Evolutionary conservation across 2,888 invertebrate genomes (phyloP).

Genomic region (Euclidia mi): DNA sequence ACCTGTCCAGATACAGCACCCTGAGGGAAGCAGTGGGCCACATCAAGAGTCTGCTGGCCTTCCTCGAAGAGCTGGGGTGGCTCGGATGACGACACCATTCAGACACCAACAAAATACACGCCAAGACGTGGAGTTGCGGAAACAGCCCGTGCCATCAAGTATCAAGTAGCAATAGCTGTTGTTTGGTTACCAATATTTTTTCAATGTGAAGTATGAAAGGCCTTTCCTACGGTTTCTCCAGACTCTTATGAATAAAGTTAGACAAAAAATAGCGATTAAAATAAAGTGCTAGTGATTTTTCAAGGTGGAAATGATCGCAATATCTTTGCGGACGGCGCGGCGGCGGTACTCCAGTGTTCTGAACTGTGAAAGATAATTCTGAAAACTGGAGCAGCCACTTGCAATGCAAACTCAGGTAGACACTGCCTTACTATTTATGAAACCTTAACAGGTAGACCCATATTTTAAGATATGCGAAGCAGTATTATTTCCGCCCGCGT

Average conservation of each 20-base stretch:
- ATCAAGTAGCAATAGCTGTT: no score
- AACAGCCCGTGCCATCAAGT: no score
- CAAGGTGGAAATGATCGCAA: slow-evolving; percentile 24
- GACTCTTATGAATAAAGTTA: slow-evolving; percentile 5
- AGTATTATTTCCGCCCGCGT: slow-evolving; percentile 80
- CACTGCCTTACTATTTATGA: slow-evolving; percentile 20
- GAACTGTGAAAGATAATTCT: slow-evolving; percentile 42
- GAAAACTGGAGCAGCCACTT: slow-evolving; percentile 51
- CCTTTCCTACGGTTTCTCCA: no score
- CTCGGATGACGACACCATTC: no score
- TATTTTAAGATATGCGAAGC: slow-evolving; percentile 71
- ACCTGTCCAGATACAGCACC: no score
- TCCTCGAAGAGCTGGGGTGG: no score
- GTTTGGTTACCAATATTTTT: no score
- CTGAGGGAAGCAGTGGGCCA: no score
- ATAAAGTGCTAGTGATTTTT: slow-evolving; percentile 37
- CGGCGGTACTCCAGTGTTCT: slow-evolving; percentile 35
- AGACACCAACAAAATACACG: no score
- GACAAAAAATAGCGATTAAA: slow-evolving; percentile 2
- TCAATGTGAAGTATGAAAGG: no score
- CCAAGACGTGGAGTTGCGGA: no score
- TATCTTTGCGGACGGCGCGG: slow-evolving; percentile 16
- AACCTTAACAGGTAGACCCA: slow-evolving; percentile 66
- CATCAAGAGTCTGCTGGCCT: no score
- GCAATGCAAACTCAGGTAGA: slow-evolving; percentile 55